phyloP scores from a whole-genome alignment of 2,888 invertebrate genomes.

The Orchesellides sinensis region DNA sequence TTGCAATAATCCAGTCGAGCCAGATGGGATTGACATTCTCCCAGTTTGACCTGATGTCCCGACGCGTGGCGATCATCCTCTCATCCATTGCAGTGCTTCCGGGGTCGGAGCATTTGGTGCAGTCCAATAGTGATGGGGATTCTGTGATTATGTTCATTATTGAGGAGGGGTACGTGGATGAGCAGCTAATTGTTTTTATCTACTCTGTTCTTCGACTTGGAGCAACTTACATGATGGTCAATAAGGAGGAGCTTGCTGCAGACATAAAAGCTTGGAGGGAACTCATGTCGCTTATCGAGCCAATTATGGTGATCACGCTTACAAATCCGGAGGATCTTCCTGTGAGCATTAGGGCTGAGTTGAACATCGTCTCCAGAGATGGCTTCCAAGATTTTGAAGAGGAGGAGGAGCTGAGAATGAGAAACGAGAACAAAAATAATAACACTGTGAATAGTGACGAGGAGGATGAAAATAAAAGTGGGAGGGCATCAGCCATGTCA shows the following conservation, averaged over 20 bases:
- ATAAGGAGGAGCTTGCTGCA: not conserved
- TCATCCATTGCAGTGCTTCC: slow-evolving; percentile 15
- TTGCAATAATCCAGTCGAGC: slow-evolving; percentile 37
- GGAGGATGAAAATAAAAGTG: not conserved
- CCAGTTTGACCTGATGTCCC: slow-evolving; percentile 36
- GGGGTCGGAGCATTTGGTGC: slow-evolving; percentile 13
- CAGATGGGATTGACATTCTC: slow-evolving; percentile 47
- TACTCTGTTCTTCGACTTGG: slow-evolving; percentile 46
- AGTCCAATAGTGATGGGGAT: slow-evolving; percentile 39
- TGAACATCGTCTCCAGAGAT: slow-evolving; percentile 18
- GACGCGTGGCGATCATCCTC: slow-evolving; percentile 37
- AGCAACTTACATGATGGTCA: slow-evolving; percentile 33
- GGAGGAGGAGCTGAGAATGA: too few species aligned
- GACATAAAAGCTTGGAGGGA: slow-evolving; percentile 22
- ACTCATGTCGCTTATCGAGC: slow-evolving; percentile 26
- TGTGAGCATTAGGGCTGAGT: not conserved
- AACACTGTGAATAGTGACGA: not conserved
- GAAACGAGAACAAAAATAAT: not conserved
- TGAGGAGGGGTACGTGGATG: slow-evolving; percentile 24
- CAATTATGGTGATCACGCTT: slow-evolving; percentile 24
- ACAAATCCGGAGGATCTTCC: slow-evolving; percentile 21
- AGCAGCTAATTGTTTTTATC: slow-evolving; percentile 33
- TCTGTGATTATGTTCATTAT: slow-evolving; percentile 30
- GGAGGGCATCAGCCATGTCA: too few species aligned
- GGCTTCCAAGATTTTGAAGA: slow-evolving; percentile 31